A percentile compares a stretch with the other conserved stretches of the same genome.
Evolutionary conservation across 2,888 invertebrate species (phyloP).

Genomic region (Arrhopalites spinosus): DNA sequence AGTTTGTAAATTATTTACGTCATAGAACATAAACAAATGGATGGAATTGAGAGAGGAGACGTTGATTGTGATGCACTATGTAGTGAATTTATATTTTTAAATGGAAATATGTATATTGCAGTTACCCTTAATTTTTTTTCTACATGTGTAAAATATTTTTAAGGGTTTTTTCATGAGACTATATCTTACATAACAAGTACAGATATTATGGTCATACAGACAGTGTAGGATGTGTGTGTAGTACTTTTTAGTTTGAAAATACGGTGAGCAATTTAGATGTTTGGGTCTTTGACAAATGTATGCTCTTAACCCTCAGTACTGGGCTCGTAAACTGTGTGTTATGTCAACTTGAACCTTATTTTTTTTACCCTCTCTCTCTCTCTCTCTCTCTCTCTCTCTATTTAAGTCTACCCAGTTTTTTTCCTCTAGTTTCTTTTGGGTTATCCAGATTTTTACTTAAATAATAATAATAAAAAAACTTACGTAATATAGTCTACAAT

Average conservation of each 20-base stretch:
- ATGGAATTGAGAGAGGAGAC: too few relatives aligned
- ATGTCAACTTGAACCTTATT: constrained; percentile 44
- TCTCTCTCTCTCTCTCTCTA: constrained; percentile 27
- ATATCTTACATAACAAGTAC: too few relatives aligned
- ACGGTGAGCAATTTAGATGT: constrained; percentile 47
- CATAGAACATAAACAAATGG: too few relatives aligned
- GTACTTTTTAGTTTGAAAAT: constrained; percentile 14
- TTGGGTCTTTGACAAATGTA: constrained; percentile 54
- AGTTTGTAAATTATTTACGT: background rate
- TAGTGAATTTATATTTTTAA: background rate
- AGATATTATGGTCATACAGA: too few relatives aligned
- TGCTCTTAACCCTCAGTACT: constrained; percentile 54
- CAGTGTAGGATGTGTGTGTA: background rate
- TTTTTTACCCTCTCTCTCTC: constrained; percentile 4
- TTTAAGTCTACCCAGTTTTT: constrained; percentile 43
- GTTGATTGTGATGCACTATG: background rate
- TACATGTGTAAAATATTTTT: background rate
- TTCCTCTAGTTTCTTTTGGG: constrained; percentile 29
- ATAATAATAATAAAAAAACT: too few relatives aligned
- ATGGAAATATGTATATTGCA: background rate
- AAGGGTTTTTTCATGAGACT: background rate
- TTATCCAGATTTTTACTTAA: too few relatives aligned
- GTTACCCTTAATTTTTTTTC: background rate
- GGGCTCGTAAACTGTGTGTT: constrained; percentile 54
- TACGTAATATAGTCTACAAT: too few relatives aligned